These are phyloP conservation scores for Euglossa dilemma DNA, from an alignment of 1,140 invertebrate species.

Conservation along the genomic window DNA sequence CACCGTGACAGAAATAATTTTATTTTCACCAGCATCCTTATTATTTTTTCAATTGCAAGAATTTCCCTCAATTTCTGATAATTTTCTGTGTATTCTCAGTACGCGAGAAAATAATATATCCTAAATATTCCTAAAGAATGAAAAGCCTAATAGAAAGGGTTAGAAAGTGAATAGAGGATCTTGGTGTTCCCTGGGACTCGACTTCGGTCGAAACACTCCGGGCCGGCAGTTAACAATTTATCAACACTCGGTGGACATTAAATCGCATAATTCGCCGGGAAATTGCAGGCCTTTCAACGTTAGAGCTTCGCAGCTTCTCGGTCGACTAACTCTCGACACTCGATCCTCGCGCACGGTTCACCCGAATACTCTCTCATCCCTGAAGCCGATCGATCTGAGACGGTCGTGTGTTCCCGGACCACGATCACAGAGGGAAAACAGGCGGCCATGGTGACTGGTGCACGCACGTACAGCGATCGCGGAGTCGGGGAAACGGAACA, in stretches of 20 bases:
- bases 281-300: background rate
- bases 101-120: no score
- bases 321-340: background rate
- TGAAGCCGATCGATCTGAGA: background rate
- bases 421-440: background rate
- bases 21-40: no score
- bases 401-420: background rate
- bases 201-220: background rate
- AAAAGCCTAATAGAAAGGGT: no score
- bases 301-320: background rate
- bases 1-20: no score
- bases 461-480: constrained; percentile 1
- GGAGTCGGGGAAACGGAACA: background rate
- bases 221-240: background rate
- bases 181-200: background rate
- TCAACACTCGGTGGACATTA: background rate
- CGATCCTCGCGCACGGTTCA: background rate
- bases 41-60: no score
- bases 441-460: no score
- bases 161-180: no score
- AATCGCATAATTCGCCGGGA: background rate
- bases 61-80: no score
- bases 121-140: no score
- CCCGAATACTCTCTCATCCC: background rate
- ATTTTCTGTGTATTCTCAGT: no score